Evolutionary conservation across 2,888 invertebrate species (phyloP).

Genomic region (Pollenia labialis): DNA sequence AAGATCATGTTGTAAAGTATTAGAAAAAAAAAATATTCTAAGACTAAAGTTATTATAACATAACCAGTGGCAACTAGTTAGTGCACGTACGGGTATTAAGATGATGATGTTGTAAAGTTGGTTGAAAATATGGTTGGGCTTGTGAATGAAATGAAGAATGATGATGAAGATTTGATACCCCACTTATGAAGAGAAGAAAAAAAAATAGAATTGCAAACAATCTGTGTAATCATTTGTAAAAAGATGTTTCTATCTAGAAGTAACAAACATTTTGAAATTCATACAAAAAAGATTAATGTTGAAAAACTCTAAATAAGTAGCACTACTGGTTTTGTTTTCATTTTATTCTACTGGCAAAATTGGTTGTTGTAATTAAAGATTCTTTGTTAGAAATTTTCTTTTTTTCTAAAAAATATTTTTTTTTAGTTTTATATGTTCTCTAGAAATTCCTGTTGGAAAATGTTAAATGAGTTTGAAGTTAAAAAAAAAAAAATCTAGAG

Average conservation of each 20-base stretch:
- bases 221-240: constrained; percentile 66
- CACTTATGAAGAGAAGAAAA: constrained; percentile 1
- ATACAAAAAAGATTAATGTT: constrained; percentile 24
- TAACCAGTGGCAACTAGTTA: constrained; percentile 46
- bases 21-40: constrained; percentile 3
- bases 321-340: constrained; percentile 46
- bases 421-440: no score
- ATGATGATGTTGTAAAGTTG: constrained; percentile 20
- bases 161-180: constrained; percentile 58
- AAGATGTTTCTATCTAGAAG: neutral
- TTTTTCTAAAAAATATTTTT: neutral
- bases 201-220: constrained; percentile 56
- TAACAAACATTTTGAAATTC: constrained; percentile 6
- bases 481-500: no score
- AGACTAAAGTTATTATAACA: constrained; percentile 54
- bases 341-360: constrained; percentile 7
- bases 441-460: no score
- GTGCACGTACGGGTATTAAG: neutral
- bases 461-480: no score
- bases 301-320: neutral
- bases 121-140: neutral
- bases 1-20: constrained; percentile 18
- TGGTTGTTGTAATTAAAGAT: constrained; percentile 28
- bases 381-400: constrained; percentile 15
- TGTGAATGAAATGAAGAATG: constrained; percentile 45